A percentile compares a stretch with the other conserved stretches of the same genome.
Conservation (phyloP, 2,888 invertebrate genomes). For the Acanthopleura granulata region DNA sequence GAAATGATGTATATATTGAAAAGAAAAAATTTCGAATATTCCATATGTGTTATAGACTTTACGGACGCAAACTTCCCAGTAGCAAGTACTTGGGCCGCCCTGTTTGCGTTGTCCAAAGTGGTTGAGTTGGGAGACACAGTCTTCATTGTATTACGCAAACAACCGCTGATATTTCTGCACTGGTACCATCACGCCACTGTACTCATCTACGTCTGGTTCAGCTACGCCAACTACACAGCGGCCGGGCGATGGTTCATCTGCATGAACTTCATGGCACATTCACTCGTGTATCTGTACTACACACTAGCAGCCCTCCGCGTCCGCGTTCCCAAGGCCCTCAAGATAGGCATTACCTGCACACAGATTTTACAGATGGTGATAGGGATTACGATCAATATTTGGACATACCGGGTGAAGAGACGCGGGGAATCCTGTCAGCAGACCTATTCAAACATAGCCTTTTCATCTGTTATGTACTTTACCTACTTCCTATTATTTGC, state of each 20-base stretch:
- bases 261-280: slow-evolving; percentile 73
- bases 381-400: slow-evolving; percentile 91
- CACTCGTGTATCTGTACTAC: slow-evolving; percentile 73
- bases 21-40: slow-evolving; percentile 79
- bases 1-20: slow-evolving; percentile 89
- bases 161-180: slow-evolving; percentile 72
- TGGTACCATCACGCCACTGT: slow-evolving; percentile 74
- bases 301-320: slow-evolving; percentile 69
- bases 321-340: slow-evolving; percentile 76
- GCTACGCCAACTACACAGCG: slow-evolving; percentile 64
- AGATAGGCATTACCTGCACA: slow-evolving; percentile 90
- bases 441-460: slow-evolving; percentile 69
- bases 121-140: slow-evolving; percentile 84
- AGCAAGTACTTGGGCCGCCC: slow-evolving; percentile 97
- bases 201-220: slow-evolving; percentile 71
- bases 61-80: slow-evolving; percentile 71
- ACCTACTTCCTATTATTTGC: slow-evolving; percentile 68
- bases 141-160: slow-evolving; percentile 71
- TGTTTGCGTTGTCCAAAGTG: slow-evolving; percentile 96
- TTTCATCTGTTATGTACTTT: slow-evolving; percentile 66
- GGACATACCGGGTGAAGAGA: slow-evolving; percentile 74
- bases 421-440: slow-evolving; percentile 68
- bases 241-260: slow-evolving; percentile 70
- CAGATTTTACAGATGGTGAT: slow-evolving; percentile 95
- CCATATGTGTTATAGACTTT: slow-evolving; percentile 81